phyloP scores from a whole-genome alignment of 2,113 vertebrate species.

The Picathartes gymnocephalus region DNA sequence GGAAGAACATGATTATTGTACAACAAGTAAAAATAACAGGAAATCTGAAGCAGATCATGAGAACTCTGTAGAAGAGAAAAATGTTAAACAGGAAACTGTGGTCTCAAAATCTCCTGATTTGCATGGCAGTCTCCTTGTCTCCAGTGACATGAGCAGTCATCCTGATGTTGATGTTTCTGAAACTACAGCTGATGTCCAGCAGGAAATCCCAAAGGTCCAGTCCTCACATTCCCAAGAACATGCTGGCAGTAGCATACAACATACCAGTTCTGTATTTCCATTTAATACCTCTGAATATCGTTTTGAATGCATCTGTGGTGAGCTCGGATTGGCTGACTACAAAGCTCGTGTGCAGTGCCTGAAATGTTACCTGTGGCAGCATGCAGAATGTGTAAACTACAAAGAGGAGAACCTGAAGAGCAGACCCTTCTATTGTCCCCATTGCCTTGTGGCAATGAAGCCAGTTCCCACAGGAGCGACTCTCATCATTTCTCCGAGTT shows the following conservation, averaged over 20 bases:
- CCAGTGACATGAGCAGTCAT: not conserved
- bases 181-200: not conserved
- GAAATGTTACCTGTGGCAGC: constrained; percentile 95
- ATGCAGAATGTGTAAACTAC: constrained; percentile 95
- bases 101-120: not conserved
- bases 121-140: not conserved
- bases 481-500: constrained; percentile 96
- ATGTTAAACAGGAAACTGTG: not conserved
- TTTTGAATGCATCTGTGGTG: constrained; percentile 97
- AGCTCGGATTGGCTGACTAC: constrained; percentile 83
- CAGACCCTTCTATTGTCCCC: constrained; percentile 95
- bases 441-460: constrained; percentile 96
- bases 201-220: not conserved
- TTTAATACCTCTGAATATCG: constrained; percentile 85
- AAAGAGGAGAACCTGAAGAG: constrained; percentile 86
- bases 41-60: constrained; percentile 7
- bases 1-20: constrained; percentile 75
- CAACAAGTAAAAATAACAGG: constrained; percentile 31
- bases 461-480: constrained; percentile 92
- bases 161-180: not conserved
- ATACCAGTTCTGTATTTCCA: constrained; percentile 65
- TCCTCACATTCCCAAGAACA: not conserved
- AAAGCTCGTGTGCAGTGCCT: constrained; percentile 97
- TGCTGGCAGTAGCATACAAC: constrained; percentile 2
- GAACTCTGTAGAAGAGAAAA: not conserved